These are phyloP conservation scores for Autographa pulchrina DNA, from an alignment of 2,888 invertebrate species.

Conservation along the genomic window DNA sequence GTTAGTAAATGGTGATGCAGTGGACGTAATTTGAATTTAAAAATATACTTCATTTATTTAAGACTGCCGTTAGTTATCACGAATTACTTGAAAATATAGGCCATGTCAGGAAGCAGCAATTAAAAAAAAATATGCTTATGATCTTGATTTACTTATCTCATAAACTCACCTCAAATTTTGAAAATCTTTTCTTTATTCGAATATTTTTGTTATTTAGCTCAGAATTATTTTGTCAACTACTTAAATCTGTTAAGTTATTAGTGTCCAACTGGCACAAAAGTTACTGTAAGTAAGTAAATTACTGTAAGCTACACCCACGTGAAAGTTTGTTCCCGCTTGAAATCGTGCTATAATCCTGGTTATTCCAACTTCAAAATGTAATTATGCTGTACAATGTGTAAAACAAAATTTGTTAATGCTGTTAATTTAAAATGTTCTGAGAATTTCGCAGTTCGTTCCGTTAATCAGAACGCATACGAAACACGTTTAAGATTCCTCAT, in stretches of 20 bases:
- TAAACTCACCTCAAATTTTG: no score
- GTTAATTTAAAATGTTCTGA: not conserved
- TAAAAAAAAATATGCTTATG: not conserved
- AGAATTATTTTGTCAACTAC: not conserved
- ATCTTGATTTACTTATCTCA: not conserved
- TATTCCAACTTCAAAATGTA: not conserved
- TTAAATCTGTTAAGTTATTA: no score
- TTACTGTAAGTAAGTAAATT: slow-evolving; percentile 4
- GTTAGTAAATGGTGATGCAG: slow-evolving; percentile 27
- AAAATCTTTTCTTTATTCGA: not conserved
- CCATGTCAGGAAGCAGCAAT: not conserved
- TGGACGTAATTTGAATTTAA: slow-evolving; percentile 22
- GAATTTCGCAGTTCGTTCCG: no score
- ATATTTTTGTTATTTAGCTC: not conserved
- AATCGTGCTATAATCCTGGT: not conserved
- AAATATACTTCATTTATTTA: slow-evolving; percentile 6
- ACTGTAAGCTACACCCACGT: not conserved
- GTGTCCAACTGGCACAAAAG: not conserved
- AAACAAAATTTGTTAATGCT: not conserved
- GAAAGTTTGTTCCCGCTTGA: not conserved
- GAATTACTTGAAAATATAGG: not conserved
- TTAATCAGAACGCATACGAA: not conserved
- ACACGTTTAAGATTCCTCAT: not conserved
- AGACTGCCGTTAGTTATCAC: not conserved
- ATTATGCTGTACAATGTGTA: not conserved